These are phyloP conservation scores for Erythrocercus mccallii DNA, from an alignment of 2,113 vertebrate genomes.

Conservation along the genomic window DNA sequence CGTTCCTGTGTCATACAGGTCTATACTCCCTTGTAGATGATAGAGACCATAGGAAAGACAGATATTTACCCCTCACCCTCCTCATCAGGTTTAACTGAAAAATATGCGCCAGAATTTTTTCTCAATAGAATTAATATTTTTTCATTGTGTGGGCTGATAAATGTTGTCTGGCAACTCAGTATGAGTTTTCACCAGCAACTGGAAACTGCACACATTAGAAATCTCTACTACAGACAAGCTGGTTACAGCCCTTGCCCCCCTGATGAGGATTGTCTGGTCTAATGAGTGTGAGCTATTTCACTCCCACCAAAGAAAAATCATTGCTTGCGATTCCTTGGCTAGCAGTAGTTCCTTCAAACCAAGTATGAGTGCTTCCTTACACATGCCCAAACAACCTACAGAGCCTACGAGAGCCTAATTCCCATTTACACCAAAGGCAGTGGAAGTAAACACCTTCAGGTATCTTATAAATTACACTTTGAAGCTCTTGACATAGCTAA, in stretches of 20 bases:
- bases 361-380: background rate
- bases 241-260: background rate
- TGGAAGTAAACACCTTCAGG: background rate
- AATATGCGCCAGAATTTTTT: background rate
- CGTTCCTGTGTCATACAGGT: background rate
- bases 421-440: background rate
- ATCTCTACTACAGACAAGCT: background rate
- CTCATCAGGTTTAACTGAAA: background rate
- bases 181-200: conserved; percentile 1
- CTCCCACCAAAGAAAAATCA: background rate
- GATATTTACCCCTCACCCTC: background rate
- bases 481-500: background rate
- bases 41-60: background rate
- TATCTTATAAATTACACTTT: background rate
- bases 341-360: background rate
- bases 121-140: background rate
- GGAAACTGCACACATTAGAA: background rate
- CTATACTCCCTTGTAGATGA: background rate
- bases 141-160: background rate
- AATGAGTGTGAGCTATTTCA: conserved; percentile 30
- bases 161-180: conserved; percentile 2
- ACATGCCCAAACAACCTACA: background rate
- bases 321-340: background rate
- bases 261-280: background rate
- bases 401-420: background rate